Base-by-base conservation (phyloP, 2,113 vertebrate genomes). In the Casuarius casuarius region DNA sequence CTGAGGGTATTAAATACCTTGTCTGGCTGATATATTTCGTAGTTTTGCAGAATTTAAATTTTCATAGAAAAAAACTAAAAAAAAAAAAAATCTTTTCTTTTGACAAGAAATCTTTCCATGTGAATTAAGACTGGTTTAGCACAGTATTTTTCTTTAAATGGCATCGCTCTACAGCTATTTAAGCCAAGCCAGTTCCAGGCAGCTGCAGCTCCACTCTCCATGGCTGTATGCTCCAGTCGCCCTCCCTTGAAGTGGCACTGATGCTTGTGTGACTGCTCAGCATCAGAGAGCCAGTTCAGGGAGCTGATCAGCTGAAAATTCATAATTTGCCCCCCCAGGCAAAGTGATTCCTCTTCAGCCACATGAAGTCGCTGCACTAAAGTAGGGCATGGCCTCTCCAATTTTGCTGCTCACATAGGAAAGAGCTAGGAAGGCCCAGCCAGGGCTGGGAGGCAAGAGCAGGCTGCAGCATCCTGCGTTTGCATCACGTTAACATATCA, bases 181-280 rank as follows among this genome's bases (percentile, higher is more conserved):
- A 23, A 22, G 72, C 58, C 51, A 4, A 18, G 72, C 62, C 3
- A 0, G 0, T 8, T 2, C 46, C 44, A 28, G 46, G 79, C 48
- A 33, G 52, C 38, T 56, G 84, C n/a, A 44, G 25, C 58, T n/a
- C 29, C 42, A 33, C 12, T 12, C 17, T 5, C 42, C 29, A 4
- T 4, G 9, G 46, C 35, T 16, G 31, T 42, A 4, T 0, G 9
- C 44, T 29, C 44, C 5, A 0, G 3, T 29, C 38, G 38, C n/a
- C 11, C 15, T 5, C 13, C 6, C 56, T 12, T 2, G 0, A 13
- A 14, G 21, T 0, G 0, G 48, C 16, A 3, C 26, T 0, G 1
- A 5, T 16, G 63, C 21, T 38, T 3, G 1, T 18, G 46, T 58
- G 67, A 16, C 62, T 14, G n/a, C 15, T 12, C 76, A 7, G 4